phyloP scores from a whole-genome alignment of 1,140 invertebrate genomes.

The Doryteuthis pealeii region DNA sequence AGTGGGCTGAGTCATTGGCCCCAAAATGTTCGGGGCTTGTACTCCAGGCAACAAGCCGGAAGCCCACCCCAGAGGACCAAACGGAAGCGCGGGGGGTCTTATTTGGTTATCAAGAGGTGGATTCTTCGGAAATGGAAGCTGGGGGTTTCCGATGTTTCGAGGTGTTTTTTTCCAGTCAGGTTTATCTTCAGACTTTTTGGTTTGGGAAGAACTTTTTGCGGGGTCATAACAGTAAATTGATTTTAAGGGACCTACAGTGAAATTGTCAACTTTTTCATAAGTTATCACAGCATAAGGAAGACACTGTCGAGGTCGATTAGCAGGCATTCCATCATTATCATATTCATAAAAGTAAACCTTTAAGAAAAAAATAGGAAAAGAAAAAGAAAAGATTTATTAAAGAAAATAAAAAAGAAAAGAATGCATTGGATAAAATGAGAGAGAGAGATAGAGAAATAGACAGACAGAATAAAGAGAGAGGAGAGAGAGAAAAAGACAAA shows the following conservation, averaged over 20 bases:
- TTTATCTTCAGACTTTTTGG: background rate
- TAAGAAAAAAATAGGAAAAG: conserved; percentile 15
- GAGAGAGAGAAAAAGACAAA: too few species aligned
- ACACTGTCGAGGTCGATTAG: conserved; percentile 33
- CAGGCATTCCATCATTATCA: conserved; percentile 35
- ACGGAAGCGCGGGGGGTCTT: too few species aligned
- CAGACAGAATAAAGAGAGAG: too few species aligned
- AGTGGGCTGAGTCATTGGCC: too few species aligned
- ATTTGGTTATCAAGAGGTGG: too few species aligned
- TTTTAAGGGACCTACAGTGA: background rate
- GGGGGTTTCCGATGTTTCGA: background rate
- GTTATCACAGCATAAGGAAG: conserved; percentile 38
- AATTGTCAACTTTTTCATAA: conserved; percentile 17
- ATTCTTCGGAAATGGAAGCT: too few species aligned
- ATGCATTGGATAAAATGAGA: background rate
- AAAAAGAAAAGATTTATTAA: too few species aligned
- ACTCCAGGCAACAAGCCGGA: too few species aligned
- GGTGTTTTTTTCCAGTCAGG: background rate
- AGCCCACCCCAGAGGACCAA: too few species aligned
- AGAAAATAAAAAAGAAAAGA: background rate
- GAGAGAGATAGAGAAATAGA: too few species aligned
- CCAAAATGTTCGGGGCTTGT: too few species aligned
- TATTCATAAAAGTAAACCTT: conserved; percentile 45
- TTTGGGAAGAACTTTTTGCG: background rate
- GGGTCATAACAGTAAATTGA: background rate